A percentile compares a stretch with the other conserved stretches of the same genome.
These are phyloP conservation scores for Piscicola geometra DNA, from an alignment of 2,888 invertebrate genomes.

Conservation along the genomic window DNA sequence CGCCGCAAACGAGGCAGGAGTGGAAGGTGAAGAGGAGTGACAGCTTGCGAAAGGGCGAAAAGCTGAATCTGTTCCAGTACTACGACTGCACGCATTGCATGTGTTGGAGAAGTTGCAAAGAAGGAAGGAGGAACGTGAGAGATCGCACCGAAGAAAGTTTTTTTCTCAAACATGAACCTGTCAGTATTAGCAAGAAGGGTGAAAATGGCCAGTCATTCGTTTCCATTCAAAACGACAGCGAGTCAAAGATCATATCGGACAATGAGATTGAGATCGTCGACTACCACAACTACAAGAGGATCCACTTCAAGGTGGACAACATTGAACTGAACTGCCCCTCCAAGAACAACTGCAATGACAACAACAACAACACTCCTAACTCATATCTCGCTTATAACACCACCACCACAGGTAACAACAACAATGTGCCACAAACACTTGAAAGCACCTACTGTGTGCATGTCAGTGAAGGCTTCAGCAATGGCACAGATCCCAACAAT, in stretches of 20 bases:
- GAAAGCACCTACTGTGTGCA: not conserved
- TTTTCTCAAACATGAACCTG: not conserved
- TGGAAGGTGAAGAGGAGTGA: conserved; percentile 9
- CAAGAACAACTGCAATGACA: not conserved
- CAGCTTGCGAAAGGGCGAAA: conserved; percentile 13
- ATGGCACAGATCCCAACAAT: not conserved
- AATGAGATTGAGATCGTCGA: conserved; percentile 8
- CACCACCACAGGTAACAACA: too few species aligned
- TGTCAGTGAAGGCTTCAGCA: too few species aligned
- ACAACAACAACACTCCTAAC: too few species aligned
- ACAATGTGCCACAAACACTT: not conserved
- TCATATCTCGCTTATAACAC: not conserved
- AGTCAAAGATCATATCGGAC: not conserved
- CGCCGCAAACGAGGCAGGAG: not conserved
- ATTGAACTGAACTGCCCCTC: conserved; percentile 12
- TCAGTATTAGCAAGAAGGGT: not conserved
- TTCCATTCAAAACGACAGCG: conserved; percentile 11
- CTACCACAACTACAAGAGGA: conserved; percentile 9
- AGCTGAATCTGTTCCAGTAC: conserved; percentile 12
- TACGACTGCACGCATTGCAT: conserved; percentile 12
- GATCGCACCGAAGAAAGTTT: conserved; percentile 4
- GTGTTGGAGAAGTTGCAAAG: conserved; percentile 6
- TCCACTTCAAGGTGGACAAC: conserved; percentile 10
- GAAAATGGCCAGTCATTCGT: conserved; percentile 1
- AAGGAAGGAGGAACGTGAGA: conserved; percentile 4